These are phyloP conservation scores for Drosophila kohkoa DNA, from an alignment of 1,140 invertebrate genomes.

Conservation along the genomic window DNA sequence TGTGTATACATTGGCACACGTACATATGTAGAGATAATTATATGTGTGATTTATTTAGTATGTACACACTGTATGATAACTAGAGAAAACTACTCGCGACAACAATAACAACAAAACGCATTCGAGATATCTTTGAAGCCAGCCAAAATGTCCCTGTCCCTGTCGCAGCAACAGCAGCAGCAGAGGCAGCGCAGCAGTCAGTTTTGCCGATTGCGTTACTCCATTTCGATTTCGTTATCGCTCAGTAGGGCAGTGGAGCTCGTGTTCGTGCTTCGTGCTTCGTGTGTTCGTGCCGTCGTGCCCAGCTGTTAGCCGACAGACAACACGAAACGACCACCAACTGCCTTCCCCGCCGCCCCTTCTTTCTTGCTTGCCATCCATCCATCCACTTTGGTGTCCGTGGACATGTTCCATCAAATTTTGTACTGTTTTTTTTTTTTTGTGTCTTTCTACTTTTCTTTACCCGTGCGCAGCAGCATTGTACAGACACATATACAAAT, in stretches of 20 bases:
- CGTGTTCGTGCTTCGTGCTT: constrained; percentile 25
- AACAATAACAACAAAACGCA: constrained; percentile 44
- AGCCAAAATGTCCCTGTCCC: constrained; percentile 24
- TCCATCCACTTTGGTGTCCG: constrained; percentile 1
- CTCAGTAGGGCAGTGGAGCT: constrained; percentile 50
- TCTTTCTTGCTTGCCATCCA: no score
- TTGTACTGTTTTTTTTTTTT: neutral
- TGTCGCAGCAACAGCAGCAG: neutral
- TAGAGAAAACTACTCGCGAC: constrained; percentile 19
- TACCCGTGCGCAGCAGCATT: constrained; percentile 40
- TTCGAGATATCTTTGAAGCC: constrained; percentile 5
- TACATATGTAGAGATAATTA: neutral
- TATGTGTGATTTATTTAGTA: constrained; percentile 2
- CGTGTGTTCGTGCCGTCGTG: constrained; percentile 20
- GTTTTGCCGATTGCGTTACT: constrained; percentile 20
- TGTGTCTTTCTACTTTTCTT: neutral
- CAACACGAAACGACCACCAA: neutral
- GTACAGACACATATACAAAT: constrained; percentile 4
- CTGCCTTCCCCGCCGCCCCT: neutral
- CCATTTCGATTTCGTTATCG: constrained; percentile 52
- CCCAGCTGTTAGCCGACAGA: constrained; percentile 44
- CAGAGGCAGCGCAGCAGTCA: constrained; percentile 26
- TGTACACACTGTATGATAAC: constrained; percentile 24
- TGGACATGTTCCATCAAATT: constrained; percentile 35
- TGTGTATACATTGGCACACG: neutral